Evolutionary conservation across 2,113 vertebrate genomes (phyloP).

Genomic region (Sphyrna mokarran): DNA sequence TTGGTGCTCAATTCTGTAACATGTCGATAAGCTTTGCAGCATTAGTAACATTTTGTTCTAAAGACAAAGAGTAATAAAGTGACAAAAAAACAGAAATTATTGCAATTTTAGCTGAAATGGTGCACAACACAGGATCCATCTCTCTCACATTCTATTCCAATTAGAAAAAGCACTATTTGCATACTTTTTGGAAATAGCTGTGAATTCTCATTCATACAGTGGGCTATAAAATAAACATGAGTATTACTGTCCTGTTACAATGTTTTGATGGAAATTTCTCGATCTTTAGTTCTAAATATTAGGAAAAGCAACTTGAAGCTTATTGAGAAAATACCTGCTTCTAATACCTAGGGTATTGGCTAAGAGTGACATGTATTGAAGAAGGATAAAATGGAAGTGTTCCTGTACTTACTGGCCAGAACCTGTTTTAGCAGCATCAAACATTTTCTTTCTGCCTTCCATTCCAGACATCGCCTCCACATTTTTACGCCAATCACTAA

Average conservation of each 20-base stretch:
- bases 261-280: neutral
- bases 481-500: slow-evolving; percentile 92
- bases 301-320: neutral
- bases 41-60: neutral
- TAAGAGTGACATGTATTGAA: neutral
- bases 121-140: neutral
- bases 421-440: slow-evolving; percentile 72
- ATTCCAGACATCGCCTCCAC: slow-evolving; percentile 95
- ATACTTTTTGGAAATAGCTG: neutral
- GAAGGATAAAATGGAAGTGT: neutral
- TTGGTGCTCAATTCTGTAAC: neutral
- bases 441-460: slow-evolving; percentile 96
- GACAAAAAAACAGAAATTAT: neutral
- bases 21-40: neutral
- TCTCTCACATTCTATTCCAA: neutral
- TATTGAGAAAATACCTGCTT: neutral
- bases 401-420: slow-evolving; percentile 49
- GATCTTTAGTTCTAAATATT: neutral
- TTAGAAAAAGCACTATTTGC: neutral
- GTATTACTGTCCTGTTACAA: neutral
- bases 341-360: neutral
- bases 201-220: neutral
- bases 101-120: neutral
- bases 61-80: neutral
- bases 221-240: neutral